These are phyloP conservation scores for Tauraco hartlaubi DNA, from an alignment of 2,797 vertebrate species.

Conservation along the genomic window DNA sequence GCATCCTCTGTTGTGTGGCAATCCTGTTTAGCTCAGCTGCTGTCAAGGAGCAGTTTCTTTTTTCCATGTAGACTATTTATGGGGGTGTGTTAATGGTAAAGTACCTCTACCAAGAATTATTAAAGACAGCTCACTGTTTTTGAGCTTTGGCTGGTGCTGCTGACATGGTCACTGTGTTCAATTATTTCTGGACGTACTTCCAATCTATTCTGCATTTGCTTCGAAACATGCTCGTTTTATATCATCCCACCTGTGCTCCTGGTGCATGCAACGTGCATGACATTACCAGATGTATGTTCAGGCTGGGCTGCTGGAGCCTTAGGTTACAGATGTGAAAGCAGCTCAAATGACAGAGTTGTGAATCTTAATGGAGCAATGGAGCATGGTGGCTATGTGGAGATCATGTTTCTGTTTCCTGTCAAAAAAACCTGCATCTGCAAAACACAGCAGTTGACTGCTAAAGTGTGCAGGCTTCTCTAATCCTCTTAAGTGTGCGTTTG, in stretches of 20 bases:
- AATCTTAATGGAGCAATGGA: background rate
- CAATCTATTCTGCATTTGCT: background rate
- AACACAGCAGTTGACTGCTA: background rate
- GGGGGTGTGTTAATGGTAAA: background rate
- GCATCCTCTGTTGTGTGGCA: background rate
- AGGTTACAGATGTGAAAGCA: background rate
- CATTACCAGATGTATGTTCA: background rate
- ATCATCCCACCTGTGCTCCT: background rate
- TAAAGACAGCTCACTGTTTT: background rate
- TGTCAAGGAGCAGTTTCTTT: slow-evolving; percentile 38
- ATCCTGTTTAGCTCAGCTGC: slow-evolving; percentile 14
- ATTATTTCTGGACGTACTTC: background rate
- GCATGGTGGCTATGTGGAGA: background rate
- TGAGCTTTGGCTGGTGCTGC: background rate
- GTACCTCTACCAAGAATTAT: slow-evolving; percentile 38
- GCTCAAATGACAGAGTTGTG: background rate
- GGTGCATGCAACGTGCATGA: accelerated
- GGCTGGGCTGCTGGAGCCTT: background rate
- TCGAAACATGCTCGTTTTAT: background rate
- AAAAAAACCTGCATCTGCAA: background rate
- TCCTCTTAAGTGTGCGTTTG: background rate
- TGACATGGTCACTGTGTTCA: background rate
- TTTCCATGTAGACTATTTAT: background rate
- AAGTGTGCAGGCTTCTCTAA: background rate
- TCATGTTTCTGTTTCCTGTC: slow-evolving; percentile 1